Percentiles rank a stretch among this genome's conserved stretches.
Conservation (phyloP, 2,113 vertebrate genomes). For the Aleadryas rufinucha region DNA sequence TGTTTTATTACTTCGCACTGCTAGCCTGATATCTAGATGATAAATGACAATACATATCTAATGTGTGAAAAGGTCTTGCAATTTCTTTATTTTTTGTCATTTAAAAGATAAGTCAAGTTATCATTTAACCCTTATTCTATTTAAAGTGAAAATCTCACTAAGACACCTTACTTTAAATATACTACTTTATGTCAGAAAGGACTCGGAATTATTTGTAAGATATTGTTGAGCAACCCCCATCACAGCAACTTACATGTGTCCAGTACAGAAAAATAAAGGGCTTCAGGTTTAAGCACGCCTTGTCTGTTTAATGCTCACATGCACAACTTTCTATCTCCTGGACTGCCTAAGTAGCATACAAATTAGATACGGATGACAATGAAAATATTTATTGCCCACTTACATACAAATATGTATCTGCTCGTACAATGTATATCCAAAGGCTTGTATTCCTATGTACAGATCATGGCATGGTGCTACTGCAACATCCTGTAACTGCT, state of each 20-base stretch:
- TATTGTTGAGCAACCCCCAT: slow-evolving; percentile 15
- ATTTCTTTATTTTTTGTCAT: slow-evolving; percentile 88
- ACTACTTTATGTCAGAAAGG: slow-evolving; percentile 57
- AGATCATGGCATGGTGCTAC: background rate
- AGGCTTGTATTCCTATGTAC: background rate
- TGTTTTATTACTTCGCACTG: slow-evolving; percentile 99
- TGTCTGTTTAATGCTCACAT: background rate
- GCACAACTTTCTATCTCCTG: slow-evolving; percentile 24
- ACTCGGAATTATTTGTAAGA: slow-evolving; percentile 38
- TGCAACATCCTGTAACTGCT: background rate
- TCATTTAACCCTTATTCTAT: slow-evolving; percentile 83
- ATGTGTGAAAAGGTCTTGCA: slow-evolving; percentile 86
- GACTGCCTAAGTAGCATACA: slow-evolving; percentile 5
- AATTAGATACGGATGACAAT: background rate
- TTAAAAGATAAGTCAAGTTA: slow-evolving; percentile 85
- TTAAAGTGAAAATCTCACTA: slow-evolving; percentile 69
- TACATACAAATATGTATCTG: background rate
- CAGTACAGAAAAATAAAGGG: slow-evolving; percentile 21
- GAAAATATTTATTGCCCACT: slow-evolving; percentile 17
- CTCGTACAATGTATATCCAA: background rate
- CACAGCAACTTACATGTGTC: background rate
- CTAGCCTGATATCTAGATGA: slow-evolving; percentile 97
- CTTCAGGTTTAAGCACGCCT: background rate
- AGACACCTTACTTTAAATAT: slow-evolving; percentile 69
- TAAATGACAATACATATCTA: slow-evolving; percentile 96